These are phyloP conservation scores for Nibea albiflora DNA, from an alignment of 2,113 vertebrate species.

Conservation along the genomic window DNA sequence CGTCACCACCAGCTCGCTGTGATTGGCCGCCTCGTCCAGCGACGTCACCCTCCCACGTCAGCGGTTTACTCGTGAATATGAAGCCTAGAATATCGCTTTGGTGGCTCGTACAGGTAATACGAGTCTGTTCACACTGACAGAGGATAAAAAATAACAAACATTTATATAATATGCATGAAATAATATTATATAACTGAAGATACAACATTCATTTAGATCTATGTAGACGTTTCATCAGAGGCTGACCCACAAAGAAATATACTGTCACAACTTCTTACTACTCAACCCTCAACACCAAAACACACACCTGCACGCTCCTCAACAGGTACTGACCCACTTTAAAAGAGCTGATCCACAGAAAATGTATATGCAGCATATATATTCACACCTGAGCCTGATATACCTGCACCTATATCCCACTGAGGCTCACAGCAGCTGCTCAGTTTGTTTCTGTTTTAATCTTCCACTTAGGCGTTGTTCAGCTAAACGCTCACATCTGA, in stretches of 20 bases:
- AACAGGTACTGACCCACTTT: constrained; percentile 19
- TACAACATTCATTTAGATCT: too few relatives aligned
- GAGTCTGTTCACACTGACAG: too few relatives aligned
- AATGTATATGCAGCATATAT: neutral
- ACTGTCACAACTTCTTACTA: neutral
- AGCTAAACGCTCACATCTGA: neutral
- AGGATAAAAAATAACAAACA: too few relatives aligned
- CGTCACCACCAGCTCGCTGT: too few relatives aligned
- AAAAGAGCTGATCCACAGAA: constrained; percentile 13
- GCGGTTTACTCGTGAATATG: too few relatives aligned
- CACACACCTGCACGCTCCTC: neutral
- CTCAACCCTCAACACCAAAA: neutral
- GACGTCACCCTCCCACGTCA: too few relatives aligned
- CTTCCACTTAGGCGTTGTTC: constrained; percentile 1
- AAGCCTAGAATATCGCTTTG: too few relatives aligned
- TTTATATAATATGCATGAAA: too few relatives aligned
- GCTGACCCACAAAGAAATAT: neutral
- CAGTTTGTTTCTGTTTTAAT: neutral
- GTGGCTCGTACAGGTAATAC: too few relatives aligned
- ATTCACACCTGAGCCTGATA: neutral
- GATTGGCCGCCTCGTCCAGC: too few relatives aligned
- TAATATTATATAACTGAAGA: too few relatives aligned
- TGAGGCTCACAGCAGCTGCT: neutral
- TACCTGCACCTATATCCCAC: neutral
- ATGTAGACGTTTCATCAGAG: too few relatives aligned